These are phyloP conservation scores for Eulemur coronatus DNA, from an alignment of 2,797 vertebrate species.

Conservation along the genomic window DNA sequence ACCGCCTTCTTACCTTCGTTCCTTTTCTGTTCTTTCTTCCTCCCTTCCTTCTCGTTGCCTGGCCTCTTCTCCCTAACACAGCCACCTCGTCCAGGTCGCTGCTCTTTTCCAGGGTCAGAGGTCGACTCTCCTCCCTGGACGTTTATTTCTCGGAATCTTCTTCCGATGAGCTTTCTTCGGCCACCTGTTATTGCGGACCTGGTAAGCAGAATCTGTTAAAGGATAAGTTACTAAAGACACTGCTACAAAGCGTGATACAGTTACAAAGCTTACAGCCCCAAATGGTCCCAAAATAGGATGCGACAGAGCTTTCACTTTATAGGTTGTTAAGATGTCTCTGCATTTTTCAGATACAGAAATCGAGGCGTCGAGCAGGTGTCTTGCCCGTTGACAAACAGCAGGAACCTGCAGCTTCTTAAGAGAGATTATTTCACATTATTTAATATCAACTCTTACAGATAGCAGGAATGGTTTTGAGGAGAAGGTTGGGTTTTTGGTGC, in stretches of 20 bases:
- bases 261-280: background rate
- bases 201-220: background rate
- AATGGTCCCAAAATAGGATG: background rate
- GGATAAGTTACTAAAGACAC: background rate
- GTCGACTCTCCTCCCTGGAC: background rate
- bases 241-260: background rate
- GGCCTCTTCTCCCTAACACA: background rate
- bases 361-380: background rate
- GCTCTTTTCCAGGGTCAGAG: background rate
- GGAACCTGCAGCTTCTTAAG: slow-evolving; percentile 1
- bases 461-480: slow-evolving; percentile 3
- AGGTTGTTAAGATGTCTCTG: background rate
- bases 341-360: background rate
- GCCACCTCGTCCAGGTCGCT: background rate
- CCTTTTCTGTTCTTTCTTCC: background rate
- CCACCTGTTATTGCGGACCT: background rate
- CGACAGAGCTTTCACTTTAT: background rate
- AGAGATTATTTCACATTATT: background rate
- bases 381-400: background rate
- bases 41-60: background rate
- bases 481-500: background rate
- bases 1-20: background rate
- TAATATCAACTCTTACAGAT: background rate
- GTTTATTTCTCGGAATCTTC: slow-evolving; percentile 13
- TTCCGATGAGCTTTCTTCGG: background rate